Evolutionary conservation across 2,113 vertebrate species (phyloP).

Genomic region (Lepisosteus osseus): DNA sequence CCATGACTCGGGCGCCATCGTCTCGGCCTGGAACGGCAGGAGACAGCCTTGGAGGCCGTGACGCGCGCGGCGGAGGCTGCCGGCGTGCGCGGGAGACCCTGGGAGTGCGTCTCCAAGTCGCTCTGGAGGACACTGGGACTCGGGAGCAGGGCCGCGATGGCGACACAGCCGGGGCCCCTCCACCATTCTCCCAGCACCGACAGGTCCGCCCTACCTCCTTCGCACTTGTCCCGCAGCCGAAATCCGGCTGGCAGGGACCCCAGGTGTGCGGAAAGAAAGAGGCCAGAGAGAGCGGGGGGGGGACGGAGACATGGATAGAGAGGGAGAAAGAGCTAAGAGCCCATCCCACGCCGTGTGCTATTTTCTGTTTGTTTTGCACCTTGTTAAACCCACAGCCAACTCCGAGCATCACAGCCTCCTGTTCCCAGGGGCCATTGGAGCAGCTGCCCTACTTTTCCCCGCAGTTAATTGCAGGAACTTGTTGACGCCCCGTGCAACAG

Average conservation of each 20-base stretch:
- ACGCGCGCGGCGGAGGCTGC: no score
- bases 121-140: no score
- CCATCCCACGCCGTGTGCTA: conserved; percentile 11
- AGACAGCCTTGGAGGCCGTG: no score
- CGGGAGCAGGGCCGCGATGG: no score
- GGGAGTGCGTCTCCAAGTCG: no score
- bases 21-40: no score
- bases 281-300: conserved; percentile 50
- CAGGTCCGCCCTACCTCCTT: no score
- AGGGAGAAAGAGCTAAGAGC: conserved; percentile 47
- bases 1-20: no score
- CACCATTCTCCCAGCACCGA: no score
- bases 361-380: conserved; percentile 40
- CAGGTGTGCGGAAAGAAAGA: conserved; percentile 40
- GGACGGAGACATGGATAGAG: conserved; percentile 46
- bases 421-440: conserved; percentile 26
- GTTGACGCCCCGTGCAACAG: conserved; percentile 25
- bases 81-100: no score
- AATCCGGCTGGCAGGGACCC: conserved; percentile 39
- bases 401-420: conserved; percentile 9
- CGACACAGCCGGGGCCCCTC: no score
- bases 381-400: conserved; percentile 44
- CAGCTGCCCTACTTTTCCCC: conserved; percentile 33
- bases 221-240: no score
- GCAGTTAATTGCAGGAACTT: conserved; percentile 23